A percentile compares a stretch with the other conserved stretches of the same genome.
Evolutionary conservation across 2,113 vertebrate genomes (phyloP).

Genomic region (Sinocyclocheilus anophthalmus): DNA sequence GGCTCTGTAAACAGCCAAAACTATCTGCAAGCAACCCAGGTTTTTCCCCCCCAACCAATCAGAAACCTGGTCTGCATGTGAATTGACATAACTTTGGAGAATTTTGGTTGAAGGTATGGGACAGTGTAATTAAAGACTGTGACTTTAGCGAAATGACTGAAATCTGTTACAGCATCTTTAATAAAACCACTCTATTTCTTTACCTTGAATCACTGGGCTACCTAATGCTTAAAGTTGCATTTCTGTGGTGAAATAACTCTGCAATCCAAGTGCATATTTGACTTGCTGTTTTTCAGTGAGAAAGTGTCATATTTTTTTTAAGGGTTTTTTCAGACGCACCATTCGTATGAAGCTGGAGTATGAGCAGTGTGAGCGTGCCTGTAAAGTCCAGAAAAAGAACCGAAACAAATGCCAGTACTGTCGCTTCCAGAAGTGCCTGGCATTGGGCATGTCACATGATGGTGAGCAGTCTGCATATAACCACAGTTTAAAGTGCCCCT

Average conservation of each 20-base stretch:
- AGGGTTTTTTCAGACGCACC: slow-evolving; percentile 91
- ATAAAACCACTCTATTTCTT: neutral
- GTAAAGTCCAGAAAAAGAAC: slow-evolving; percentile 82
- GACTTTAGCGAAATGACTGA: neutral
- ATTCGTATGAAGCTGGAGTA: slow-evolving; percentile 92
- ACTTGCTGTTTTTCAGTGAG: neutral
- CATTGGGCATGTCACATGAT: too few species aligned
- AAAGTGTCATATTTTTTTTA: neutral
- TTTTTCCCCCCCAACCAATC: neutral
- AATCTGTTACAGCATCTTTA: neutral
- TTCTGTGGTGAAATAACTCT: neutral
- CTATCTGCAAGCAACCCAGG: neutral
- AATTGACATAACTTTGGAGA: neutral
- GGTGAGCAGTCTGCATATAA: too few species aligned
- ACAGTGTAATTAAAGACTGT: neutral
- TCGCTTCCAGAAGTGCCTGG: slow-evolving; percentile 83
- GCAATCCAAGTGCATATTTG: neutral
- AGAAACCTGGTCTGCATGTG: neutral
- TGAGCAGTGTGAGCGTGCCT: slow-evolving; percentile 84
- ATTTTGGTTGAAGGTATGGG: neutral
- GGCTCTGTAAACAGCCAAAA: neutral
- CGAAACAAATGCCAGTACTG: slow-evolving; percentile 79
- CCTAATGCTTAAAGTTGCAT: neutral
- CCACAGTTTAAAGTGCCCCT: too few species aligned
- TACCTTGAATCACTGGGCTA: neutral